Evolutionary conservation across 92 coral and sea anemone genomes (phyloP).

Genomic region (Palythoa heliodiscus): DNA sequence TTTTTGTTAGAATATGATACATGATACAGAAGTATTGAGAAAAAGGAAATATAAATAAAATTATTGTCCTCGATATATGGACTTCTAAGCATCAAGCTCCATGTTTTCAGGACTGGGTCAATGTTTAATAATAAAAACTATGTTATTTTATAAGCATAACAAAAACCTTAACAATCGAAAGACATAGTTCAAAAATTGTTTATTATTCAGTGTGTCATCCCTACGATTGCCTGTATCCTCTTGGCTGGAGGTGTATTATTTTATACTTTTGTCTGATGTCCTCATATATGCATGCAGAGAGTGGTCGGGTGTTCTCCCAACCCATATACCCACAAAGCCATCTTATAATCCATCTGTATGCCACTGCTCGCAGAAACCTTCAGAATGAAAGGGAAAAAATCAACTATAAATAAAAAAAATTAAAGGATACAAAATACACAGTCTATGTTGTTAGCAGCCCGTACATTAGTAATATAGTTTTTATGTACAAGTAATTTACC

Average conservation of each 20-base stretch:
- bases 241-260: slow-evolving; percentile 8
- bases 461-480: slow-evolving; percentile 13
- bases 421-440: slow-evolving; percentile 20
- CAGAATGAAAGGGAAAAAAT: background rate
- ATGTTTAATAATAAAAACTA: slow-evolving; percentile 2
- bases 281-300: slow-evolving; percentile 18
- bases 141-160: slow-evolving; percentile 5
- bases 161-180: background rate
- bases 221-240: slow-evolving; percentile 9
- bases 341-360: slow-evolving; percentile 20
- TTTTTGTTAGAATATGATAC: slow-evolving; percentile 4
- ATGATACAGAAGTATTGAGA: slow-evolving; percentile 7
- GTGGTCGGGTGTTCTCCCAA: slow-evolving; percentile 21
- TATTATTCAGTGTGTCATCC: slow-evolving; percentile 3
- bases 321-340: slow-evolving; percentile 23
- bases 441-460: background rate
- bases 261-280: slow-evolving; percentile 19
- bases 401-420: background rate
- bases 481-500: slow-evolving; percentile 21
- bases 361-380: slow-evolving; percentile 31
- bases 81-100: slow-evolving; percentile 16
- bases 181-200: background rate
- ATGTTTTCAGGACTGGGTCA: slow-evolving; percentile 16
- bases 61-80: background rate
- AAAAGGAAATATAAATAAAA: slow-evolving; percentile 3